Percentiles rank a stretch among this genome's conserved stretches.
phyloP scores from a whole-genome alignment of 2,113 vertebrate genomes.

The Anarhynchus alexandrinus region DNA sequence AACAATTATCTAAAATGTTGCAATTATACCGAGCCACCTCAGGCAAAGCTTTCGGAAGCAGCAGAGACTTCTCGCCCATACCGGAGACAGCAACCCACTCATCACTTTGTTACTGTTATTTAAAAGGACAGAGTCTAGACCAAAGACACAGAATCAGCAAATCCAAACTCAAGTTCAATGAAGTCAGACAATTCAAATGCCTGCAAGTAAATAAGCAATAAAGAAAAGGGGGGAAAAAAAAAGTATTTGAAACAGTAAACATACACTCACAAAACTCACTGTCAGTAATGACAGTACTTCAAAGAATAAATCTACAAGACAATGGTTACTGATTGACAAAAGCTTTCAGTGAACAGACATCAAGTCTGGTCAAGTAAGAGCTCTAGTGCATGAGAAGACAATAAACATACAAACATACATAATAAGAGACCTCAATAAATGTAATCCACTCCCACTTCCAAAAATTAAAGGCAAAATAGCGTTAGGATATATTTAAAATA shows the following conservation, averaged over 20 bases:
- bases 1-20: neutral
- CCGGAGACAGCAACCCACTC: neutral
- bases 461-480: neutral
- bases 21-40: neutral
- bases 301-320: neutral
- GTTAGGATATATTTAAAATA: neutral
- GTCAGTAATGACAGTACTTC: neutral
- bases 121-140: constrained; percentile 46
- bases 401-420: neutral
- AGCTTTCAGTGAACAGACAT: neutral
- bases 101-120: neutral
- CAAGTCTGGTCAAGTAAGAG: neutral
- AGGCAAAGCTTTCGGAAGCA: neutral
- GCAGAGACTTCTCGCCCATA: neutral
- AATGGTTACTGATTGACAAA: neutral
- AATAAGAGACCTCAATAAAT: neutral
- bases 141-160: constrained; percentile 36
- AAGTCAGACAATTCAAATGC: constrained; percentile 33
- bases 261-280: neutral
- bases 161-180: constrained; percentile 2
- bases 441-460: neutral
- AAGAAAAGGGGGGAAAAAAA: neutral
- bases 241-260: neutral
- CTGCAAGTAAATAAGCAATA: constrained; percentile 22
- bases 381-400: neutral